phyloP scores from a whole-genome alignment of 2,888 invertebrate species.

The Leptinotarsa peninsularis region DNA sequence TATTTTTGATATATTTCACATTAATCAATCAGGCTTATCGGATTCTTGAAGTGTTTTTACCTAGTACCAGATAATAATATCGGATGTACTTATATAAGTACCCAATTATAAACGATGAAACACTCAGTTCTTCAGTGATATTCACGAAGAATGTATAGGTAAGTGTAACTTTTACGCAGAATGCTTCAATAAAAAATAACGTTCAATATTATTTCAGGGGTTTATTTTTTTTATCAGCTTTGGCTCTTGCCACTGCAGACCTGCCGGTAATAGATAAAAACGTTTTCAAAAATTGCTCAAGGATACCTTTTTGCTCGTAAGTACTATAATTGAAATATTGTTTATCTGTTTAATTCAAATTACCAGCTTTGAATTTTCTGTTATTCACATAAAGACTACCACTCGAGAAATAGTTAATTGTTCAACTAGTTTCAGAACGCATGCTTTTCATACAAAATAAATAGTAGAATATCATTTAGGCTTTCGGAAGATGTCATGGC shows the following conservation, averaged over 20 bases:
- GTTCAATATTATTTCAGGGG: conserved; percentile 2
- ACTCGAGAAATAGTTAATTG: too few relatives aligned
- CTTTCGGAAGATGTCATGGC: too few relatives aligned
- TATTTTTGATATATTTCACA: too few relatives aligned
- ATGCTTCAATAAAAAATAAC: not conserved
- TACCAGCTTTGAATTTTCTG: not conserved
- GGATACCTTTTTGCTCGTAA: conserved; percentile 41
- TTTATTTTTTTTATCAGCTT: conserved; percentile 3
- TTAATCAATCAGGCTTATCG: too few relatives aligned
- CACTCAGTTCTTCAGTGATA: conserved; percentile 4
- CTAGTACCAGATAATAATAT: conserved; percentile 4
- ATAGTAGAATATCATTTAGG: too few relatives aligned
- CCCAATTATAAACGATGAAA: not conserved
- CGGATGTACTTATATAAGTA: not conserved
- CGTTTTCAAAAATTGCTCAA: conserved; percentile 42
- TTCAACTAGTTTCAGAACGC: too few relatives aligned
- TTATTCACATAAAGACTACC: too few relatives aligned
- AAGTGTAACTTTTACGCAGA: not conserved
- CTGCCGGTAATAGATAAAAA: conserved; percentile 33
- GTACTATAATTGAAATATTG: conserved; percentile 14
- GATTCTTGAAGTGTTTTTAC: not conserved
- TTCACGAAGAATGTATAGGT: conserved; percentile 21
- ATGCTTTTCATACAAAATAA: too few relatives aligned
- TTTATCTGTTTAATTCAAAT: not conserved
- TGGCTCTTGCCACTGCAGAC: conserved; percentile 4